Evolutionary conservation across 2,888 invertebrate species (phyloP), one percentile per base, ranked within the genome.

Genomic region (Drosophila sordidula): DNA sequence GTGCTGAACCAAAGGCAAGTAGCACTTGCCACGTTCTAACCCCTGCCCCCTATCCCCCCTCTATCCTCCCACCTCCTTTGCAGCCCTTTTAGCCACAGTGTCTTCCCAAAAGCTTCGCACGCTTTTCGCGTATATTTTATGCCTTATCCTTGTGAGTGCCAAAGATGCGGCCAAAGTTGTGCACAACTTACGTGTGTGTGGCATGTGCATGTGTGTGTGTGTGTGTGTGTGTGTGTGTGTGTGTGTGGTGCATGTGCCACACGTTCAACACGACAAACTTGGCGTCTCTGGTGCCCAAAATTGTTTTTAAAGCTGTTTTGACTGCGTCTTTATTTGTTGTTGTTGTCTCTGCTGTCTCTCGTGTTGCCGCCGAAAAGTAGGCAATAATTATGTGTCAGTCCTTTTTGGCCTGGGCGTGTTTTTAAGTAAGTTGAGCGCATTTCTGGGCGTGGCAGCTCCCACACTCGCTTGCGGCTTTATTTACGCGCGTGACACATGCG

Each of bases 381-480:
- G 83, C 83, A 68, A 83, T 83, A 83, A 83, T 83, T 82, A 83
- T 87, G 88, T 86, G 83, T 66, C 25, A 47, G 46, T 63, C 59
- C 16, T 16, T 34, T 39, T 52, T 56, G 46, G 12, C 11, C 47
- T 34, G 69, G 47, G 69, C 65, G 59, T 51, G 52, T 45, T 41
- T 11, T 12, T 26, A 8, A 34, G 22, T 14, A 26, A 50, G 36
- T 46, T 25, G 12, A 14, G 26, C 47, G 6, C 36, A 14, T 8
- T 34, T 34, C 11, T 50, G 22, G 55, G 38, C 64, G 51, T 64
- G 55, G 62, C 55, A 34, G 25, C 12, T 3, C 22, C 4, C 26
- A 22, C 8, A 55, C n/a, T 11, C 32, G 11, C 38, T 39, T 55
- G 36, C 25, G 50, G 11, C 18, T 14, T 44, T 44, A 45, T 32